Evolutionary conservation across 1,140 invertebrate species (phyloP).

Genomic region (Lepidurus packardi): DNA sequence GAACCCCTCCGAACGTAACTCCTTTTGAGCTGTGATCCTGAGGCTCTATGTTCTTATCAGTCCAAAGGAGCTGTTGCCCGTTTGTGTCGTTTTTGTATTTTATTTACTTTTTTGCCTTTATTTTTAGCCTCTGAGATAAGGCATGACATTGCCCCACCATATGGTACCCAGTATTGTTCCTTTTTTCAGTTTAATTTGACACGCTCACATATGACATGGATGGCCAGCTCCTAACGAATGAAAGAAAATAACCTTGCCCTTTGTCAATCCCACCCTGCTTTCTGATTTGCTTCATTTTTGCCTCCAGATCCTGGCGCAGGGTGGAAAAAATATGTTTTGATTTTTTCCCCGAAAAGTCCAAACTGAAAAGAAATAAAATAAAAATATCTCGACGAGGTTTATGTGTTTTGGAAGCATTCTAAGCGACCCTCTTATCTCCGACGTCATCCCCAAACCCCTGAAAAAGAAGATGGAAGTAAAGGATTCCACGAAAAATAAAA

Average conservation of each 20-base stretch:
- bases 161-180: neutral
- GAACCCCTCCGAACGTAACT: neutral
- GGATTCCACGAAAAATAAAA: neutral
- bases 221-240: constrained; percentile 1
- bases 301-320: neutral
- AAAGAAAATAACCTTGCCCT: neutral
- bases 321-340: neutral
- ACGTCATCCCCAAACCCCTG: neutral
- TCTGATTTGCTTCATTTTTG: neutral
- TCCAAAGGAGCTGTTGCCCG: neutral
- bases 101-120: neutral
- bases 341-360: neutral
- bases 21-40: neutral
- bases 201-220: neutral
- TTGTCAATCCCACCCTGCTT: neutral
- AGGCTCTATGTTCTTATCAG: neutral
- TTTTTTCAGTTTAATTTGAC: constrained; percentile 5
- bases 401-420: neutral
- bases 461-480: neutral
- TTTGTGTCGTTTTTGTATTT: neutral
- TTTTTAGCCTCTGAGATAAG: neutral
- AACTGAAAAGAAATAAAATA: neutral
- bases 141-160: neutral
- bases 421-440: neutral
- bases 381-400: neutral